Evolutionary conservation across 1,140 invertebrate genomes (phyloP), one percentile per base, ranked within the genome.

Genomic region (Drosophila ambigua): DNA sequence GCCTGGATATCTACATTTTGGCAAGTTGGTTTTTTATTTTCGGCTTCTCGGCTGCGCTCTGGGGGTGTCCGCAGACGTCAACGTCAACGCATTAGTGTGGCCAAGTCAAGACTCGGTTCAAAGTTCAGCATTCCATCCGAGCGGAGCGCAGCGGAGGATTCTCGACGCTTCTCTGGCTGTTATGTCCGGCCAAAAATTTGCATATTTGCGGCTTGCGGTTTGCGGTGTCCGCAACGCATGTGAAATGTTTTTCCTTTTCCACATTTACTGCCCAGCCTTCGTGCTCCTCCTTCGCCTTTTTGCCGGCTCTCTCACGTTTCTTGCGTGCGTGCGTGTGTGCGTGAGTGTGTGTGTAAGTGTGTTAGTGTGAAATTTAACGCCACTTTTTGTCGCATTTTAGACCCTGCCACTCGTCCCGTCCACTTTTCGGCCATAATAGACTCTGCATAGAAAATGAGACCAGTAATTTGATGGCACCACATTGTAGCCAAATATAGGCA

Each of bases 391-490:
- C 81, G 65, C 82, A 85, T 85, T 85, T 85, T 85, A 74, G 74
- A 28, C 77, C 66, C 62, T 57, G 45, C 81, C 69, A 80, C 72
- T 39, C n/a, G n/a, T n/a, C n/a, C n/a, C 35, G 9, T 39, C 35
- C 35, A 73, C 66, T 85, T 85, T 66, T 51, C 35, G 59, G 43
- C 68, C 58, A 74, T 85, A 85, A 85, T 85, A 85, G 82, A 85
- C 82, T 85, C 74, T 82, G 82, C 82, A 82, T 87, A 82, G 78
- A 87, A 85, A 85, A 85, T 85, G 82, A 87, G 82, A 75, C 74
- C 78, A 66, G 82, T 87, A 82, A 87, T 85, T 85, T 85, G 82
- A 85, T 87, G 78, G 78, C 69, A 87, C 81, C 77, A 77, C 81
- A 84, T 85, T 84, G 77, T 77, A 77, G 65, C 77, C 81, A 68